A percentile compares a stretch with the other conserved stretches of the same genome.
These are phyloP conservation scores for Saxicola maurus DNA, from an alignment of 2,797 vertebrate genomes.

Conservation along the genomic window DNA sequence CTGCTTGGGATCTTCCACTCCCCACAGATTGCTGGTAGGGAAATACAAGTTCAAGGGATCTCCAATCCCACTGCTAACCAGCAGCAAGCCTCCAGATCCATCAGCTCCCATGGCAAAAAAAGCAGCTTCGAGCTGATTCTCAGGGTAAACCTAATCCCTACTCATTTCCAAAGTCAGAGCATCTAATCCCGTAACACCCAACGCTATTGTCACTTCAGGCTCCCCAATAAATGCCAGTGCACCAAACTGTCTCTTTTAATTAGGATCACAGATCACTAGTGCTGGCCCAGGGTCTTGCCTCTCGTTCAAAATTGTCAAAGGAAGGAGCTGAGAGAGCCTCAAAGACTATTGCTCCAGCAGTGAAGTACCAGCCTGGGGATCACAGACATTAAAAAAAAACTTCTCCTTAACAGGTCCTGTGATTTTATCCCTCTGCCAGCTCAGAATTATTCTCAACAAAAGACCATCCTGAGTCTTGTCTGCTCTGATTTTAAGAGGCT, in stretches of 20 bases:
- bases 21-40: background rate
- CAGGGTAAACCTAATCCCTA: constrained; percentile 47
- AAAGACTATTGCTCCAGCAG: background rate
- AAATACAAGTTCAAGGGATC: constrained; percentile 39
- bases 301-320: constrained; percentile 13
- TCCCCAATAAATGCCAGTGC: constrained; percentile 43
- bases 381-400: background rate
- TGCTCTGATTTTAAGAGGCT: background rate
- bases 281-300: constrained; percentile 1
- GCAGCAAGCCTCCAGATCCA: constrained; percentile 5
- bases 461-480: background rate
- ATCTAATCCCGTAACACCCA: constrained; percentile 39
- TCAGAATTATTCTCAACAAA: background rate
- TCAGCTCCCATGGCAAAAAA: background rate
- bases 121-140: background rate
- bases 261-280: constrained; percentile 37
- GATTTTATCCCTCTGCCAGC: background rate
- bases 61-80: background rate
- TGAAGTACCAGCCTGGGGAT: background rate
- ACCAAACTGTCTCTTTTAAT: constrained; percentile 58
- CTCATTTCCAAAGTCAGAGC: constrained; percentile 55
- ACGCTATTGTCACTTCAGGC: constrained; percentile 30
- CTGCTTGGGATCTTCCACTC: background rate
- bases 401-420: background rate
- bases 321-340: background rate